Base-by-base conservation (phyloP, 2,797 vertebrate species). In the Gallinago stenura region DNA sequence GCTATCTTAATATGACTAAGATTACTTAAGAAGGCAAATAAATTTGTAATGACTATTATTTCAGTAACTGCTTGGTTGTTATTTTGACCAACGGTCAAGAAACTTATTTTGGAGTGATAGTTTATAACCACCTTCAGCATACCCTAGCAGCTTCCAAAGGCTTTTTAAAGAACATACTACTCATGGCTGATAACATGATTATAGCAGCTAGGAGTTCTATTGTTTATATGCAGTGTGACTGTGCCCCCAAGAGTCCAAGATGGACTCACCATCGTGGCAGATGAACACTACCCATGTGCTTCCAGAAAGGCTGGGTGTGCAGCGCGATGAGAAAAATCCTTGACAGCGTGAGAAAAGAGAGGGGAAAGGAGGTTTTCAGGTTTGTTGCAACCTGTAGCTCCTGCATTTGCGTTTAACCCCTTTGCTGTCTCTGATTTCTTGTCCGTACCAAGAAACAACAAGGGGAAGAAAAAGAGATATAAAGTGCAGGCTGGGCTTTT, bases 221-320 rank as follows among this genome's bases (percentile, higher is more conserved):
- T 94, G 56, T 73, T 93, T 84, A 60, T 82, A 53, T 6, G 4
- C 7, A 83, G 75, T 31, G 68, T 82, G 54, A 84, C 25, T 71
- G 50, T 94, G 95, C 35, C 73, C 62, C 88, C 90, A 84, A 81
- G 81, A 88, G 73, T 46, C 66, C 2, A 1, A 95, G 30, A 54
- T 30, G 28, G 28, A 54, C n/a, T 9, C 41, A n/a, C 57, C 50
- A 10, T 31, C 1, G 5, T 76, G 75, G 82, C 57, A 65, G 62
- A 61, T n/a, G 16, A 78, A 56, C 18, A 35, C 20, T 30, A n/a
- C 14, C 22, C 8, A 10, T 61, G 68, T 71, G 73, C 24, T n/a
- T 76, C 19, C 25, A 26, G 62, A 25, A 90, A 66, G 70, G 16
- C 30, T n/a, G 43, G 16, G 15, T 8, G 4, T 68, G 15, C 35